Evolutionary conservation across 2,888 invertebrate genomes (phyloP), one percentile per base, ranked within the genome.

Genomic region (Agrenia bidenticulata): DNA sequence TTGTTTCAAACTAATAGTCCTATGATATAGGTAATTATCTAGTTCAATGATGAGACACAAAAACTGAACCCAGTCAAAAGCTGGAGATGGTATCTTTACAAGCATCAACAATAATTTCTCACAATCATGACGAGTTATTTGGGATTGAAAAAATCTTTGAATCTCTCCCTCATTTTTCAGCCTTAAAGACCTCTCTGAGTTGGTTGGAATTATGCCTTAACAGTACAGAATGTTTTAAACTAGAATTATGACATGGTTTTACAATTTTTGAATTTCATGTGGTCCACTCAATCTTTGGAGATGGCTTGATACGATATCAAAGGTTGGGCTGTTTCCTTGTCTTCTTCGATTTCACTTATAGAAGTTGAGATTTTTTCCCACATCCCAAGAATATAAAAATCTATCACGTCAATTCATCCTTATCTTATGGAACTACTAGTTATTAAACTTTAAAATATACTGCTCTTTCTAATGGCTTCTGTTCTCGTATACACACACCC

Each of bases 101-200:
- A 54, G 26, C 32, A 51, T 54, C 27, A 54, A 27, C 54, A 54
- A 54, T 54, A 54, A 54, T 54, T 54, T 54, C 54, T 54, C 45
- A 27, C 26, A 54, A 54, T 51, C 51, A 2, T 51, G 51, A 32
- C 32, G 32, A 32, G 32, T 11, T 32, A 32, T 4, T 7, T 11
- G 11, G 11, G 11, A 32, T 7, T 7, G 32, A n/a, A n/a, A 32
- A 32, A 32, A 32, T 32, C 32, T 4, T 32, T 32, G 32, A 32
- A 32, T 7, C 5, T 32, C 32, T 32, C 32, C 32, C 51, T 23
- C 51, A 51, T 51, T 23, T 21, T 23, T 45, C 45, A 45, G 32
- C 32, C 32, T 32, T 32, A 32, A 32, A 32, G 32, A 32, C 5
- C 32, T 32, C 11, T 11, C 32, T 11, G 32, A 32, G 11, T 11